phyloP scores from a whole-genome alignment of 2,797 vertebrate species.

The Tachyglossus aculeatus region DNA sequence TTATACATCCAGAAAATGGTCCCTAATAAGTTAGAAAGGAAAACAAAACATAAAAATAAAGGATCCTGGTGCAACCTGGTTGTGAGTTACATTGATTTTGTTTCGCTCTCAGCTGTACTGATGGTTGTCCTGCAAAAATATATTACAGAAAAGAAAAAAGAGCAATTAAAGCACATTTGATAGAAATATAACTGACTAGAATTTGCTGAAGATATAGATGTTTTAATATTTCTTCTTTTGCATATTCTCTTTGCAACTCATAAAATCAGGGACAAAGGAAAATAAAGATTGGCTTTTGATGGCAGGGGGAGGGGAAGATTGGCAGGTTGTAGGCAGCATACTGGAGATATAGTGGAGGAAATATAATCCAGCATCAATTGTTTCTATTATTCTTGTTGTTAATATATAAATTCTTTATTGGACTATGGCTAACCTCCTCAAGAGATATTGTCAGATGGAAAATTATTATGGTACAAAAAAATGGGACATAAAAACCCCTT shows the following conservation, averaged over 20 bases:
- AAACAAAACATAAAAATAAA: neutral
- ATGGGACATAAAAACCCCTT: conserved; percentile 30
- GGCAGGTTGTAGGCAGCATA: neutral
- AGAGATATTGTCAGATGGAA: conserved; percentile 24
- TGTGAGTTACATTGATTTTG: neutral
- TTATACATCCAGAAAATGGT: conserved; percentile 15
- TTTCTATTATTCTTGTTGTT: conserved; percentile 25
- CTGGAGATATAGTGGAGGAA: no score
- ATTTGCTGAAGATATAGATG: conserved; percentile 6
- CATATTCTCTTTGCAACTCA: neutral
- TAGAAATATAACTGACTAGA: conserved; percentile 4
- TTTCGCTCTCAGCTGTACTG: neutral
- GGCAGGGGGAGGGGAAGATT: neutral
- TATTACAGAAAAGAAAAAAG: conserved; percentile 29
- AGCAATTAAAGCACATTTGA: conserved; percentile 32
- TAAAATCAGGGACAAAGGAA: conserved; percentile 39
- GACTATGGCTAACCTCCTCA: conserved; percentile 9
- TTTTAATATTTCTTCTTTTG: conserved; percentile 35
- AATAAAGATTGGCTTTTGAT: conserved; percentile 11
- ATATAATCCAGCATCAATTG: no score
- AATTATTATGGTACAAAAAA: conserved; percentile 17
- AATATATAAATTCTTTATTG: conserved; percentile 14
- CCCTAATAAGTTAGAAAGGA: conserved; percentile 12
- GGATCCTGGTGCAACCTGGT: neutral
- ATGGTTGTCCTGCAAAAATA: conserved; percentile 35